Evolutionary conservation across 1,140 invertebrate species (phyloP).

Genomic region (Eurosta solidaginis): DNA sequence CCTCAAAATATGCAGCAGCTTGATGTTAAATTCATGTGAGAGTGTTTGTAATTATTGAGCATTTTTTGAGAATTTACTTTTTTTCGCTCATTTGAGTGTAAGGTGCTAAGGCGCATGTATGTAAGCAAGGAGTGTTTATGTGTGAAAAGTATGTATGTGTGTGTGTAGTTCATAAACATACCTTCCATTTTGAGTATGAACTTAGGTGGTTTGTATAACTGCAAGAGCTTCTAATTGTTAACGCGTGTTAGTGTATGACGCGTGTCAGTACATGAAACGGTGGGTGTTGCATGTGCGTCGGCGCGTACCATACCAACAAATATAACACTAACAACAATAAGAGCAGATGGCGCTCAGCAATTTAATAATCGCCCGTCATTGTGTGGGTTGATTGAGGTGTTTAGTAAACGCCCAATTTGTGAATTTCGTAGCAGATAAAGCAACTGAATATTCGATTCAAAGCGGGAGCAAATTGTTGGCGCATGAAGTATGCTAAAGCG

Average conservation of each 20-base stretch:
- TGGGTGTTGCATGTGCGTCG: slow-evolving; percentile 46
- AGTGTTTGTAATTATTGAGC: not conserved
- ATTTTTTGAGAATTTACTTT: slow-evolving; percentile 39
- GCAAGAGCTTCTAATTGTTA: not conserved
- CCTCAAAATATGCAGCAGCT: slow-evolving; percentile 4
- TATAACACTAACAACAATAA: not conserved
- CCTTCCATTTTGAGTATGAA: slow-evolving; percentile 8
- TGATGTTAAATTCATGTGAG: not conserved
- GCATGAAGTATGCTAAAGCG: not conserved
- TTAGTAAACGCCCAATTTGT: not conserved
- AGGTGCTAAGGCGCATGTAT: not conserved
- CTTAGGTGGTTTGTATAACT: too few relatives aligned
- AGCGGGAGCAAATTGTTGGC: too few relatives aligned
- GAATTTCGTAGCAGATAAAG: not conserved
- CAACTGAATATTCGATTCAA: too few relatives aligned
- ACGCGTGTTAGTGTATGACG: too few relatives aligned
- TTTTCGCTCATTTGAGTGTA: slow-evolving; percentile 48
- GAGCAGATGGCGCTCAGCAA: slow-evolving; percentile 6
- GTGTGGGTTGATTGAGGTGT: not conserved
- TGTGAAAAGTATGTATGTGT: not conserved
- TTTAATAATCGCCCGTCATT: too few relatives aligned
- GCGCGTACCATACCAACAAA: slow-evolving; percentile 45
- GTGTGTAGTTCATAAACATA: not conserved
- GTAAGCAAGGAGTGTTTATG: too few relatives aligned
- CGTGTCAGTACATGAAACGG: not conserved